phyloP scores from a whole-genome alignment of 1,140 invertebrate genomes.

The Panagrolaimus sp. region DNA sequence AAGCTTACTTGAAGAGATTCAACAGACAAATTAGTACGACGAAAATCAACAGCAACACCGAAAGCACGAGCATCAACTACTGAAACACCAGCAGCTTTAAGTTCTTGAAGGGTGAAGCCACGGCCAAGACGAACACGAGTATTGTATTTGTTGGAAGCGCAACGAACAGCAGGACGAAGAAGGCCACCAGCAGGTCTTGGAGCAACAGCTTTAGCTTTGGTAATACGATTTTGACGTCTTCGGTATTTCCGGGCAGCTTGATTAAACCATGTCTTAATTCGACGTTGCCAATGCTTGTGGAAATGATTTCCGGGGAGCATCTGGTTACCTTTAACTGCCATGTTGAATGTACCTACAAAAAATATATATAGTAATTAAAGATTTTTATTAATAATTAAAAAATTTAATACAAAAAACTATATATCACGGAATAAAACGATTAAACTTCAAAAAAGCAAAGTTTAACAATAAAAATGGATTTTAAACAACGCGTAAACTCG shows the following conservation, averaged over 20 bases:
- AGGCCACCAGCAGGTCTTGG: constrained; percentile 80
- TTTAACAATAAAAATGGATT: too few relatives aligned
- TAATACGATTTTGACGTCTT: constrained; percentile 75
- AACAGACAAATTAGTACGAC: constrained; percentile 86
- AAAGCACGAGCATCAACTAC: constrained; percentile 75
- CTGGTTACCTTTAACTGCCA: constrained; percentile 85
- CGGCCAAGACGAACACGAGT: constrained; percentile 82
- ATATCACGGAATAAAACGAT: too few relatives aligned
- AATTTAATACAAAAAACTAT: constrained; percentile 60
- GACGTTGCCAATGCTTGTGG: constrained; percentile 98
- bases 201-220: constrained; percentile 83
- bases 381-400: too few relatives aligned
- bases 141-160: constrained; percentile 83
- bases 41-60: constrained; percentile 88
- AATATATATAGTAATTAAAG: constrained; percentile 4
- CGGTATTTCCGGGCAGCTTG: constrained; percentile 89
- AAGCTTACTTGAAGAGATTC: constrained; percentile 69
- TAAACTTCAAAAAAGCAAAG: too few relatives aligned
- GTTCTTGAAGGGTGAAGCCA: constrained; percentile 90
- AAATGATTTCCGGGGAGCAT: constrained; percentile 99
- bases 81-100: constrained; percentile 66
- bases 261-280: constrained; percentile 97
- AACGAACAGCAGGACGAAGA: constrained; percentile 83
- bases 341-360: constrained; percentile 46
- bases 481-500: too few relatives aligned